Evolutionary conservation across 2,113 vertebrate genomes (phyloP).

Genomic region (Promerops cafer): DNA sequence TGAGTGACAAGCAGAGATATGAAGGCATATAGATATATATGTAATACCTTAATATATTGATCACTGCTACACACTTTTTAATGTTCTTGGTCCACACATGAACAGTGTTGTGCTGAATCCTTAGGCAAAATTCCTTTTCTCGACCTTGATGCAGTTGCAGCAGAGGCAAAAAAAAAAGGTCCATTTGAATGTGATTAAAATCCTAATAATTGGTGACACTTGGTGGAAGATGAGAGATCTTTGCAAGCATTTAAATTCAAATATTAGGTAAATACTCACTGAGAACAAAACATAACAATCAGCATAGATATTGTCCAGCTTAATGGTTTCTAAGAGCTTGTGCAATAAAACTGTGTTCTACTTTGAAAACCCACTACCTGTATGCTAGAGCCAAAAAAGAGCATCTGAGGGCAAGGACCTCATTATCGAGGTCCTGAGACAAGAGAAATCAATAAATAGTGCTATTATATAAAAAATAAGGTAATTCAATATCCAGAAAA

Average conservation of each 20-base stretch:
- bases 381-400: not conserved
- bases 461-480: not conserved
- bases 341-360: not conserved
- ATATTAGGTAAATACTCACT: not conserved
- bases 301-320: not conserved
- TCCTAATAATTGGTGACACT: not conserved
- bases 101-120: not conserved
- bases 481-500: not conserved
- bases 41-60: not conserved
- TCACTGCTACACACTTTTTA: not conserved
- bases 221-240: not conserved
- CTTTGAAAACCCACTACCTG: not conserved
- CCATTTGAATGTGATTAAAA: not conserved
- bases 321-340: not conserved
- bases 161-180: not conserved
- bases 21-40: not conserved
- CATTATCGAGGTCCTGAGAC: not conserved
- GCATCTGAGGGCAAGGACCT: not conserved
- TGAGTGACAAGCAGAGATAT: not conserved
- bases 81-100: not conserved
- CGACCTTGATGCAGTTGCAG: not conserved
- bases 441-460: not conserved
- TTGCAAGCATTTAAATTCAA: not conserved
- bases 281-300: not conserved
- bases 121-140: not conserved